Conservation (phyloP, 2,113 vertebrate species). For the Odontophorus gujanensis region DNA sequence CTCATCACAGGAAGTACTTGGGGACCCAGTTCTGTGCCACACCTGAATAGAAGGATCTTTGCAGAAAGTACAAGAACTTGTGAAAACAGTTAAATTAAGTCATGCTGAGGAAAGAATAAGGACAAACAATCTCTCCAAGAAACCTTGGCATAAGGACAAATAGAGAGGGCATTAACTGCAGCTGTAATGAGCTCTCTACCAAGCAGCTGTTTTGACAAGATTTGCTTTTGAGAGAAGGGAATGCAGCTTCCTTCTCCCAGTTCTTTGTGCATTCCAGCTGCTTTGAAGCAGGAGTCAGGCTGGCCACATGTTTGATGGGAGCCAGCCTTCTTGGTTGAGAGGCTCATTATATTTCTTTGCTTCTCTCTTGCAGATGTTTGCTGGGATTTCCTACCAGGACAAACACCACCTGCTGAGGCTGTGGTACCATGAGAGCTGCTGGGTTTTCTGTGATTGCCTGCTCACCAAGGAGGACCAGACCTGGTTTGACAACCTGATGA, state of each 20-base stretch:
- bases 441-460: constrained; percentile 89
- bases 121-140: background rate
- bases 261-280: constrained; percentile 8
- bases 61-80: background rate
- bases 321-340: background rate
- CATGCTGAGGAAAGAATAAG: background rate
- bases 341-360: background rate
- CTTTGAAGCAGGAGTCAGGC: background rate
- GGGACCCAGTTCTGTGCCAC: background rate
- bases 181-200: constrained; percentile 27
- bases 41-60: background rate
- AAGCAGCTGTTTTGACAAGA: constrained; percentile 37
- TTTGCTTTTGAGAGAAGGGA: background rate
- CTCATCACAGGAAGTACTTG: background rate
- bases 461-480: constrained; percentile 84
- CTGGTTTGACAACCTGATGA: constrained; percentile 89
- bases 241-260: background rate
- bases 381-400: constrained; percentile 73
- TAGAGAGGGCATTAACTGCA: background rate
- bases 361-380: background rate
- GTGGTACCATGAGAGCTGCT: constrained; percentile 93
- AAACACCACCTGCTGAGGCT: constrained; percentile 84
- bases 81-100: background rate
- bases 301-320: background rate
- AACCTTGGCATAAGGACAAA: background rate